Conservation (phyloP, 2,113 vertebrate genomes). For the Hippoglossus stenolepis region DNA sequence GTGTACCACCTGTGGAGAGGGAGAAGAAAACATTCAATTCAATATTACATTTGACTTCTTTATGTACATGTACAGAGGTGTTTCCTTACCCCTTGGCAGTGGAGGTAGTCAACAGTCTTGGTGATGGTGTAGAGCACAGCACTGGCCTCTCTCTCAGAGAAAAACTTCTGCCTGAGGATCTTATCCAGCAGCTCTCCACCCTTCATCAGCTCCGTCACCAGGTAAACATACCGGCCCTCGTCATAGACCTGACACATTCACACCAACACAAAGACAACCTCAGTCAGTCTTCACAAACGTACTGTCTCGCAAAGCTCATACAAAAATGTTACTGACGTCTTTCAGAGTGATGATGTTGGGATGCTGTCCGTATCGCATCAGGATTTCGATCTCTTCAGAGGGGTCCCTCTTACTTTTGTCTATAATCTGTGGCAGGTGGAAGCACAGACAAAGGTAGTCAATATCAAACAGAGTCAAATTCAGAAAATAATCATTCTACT, state of each 20-base stretch:
- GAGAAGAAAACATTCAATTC: neutral
- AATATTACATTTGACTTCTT: too few relatives aligned
- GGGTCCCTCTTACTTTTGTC: conserved; percentile 98
- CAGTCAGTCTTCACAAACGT: neutral
- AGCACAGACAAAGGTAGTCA: conserved; percentile 12
- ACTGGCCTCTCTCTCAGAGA: conserved; percentile 95
- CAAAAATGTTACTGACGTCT: conserved; percentile 85
- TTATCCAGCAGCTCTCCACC: conserved; percentile 95
- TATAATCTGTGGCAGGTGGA: conserved; percentile 86
- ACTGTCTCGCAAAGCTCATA: neutral
- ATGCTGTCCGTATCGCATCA: conserved; percentile 96
- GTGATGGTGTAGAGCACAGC: conserved; percentile 94
- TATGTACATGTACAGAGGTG: neutral
- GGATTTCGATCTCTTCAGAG: conserved; percentile 97
- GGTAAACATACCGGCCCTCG: conserved; percentile 93
- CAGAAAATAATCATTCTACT: neutral
- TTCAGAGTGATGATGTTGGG: conserved; percentile 98
- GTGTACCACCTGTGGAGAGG: conserved; percentile 89
- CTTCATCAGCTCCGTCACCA: conserved; percentile 97
- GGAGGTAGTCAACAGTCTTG: conserved; percentile 97
- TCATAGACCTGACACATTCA: conserved; percentile 89
- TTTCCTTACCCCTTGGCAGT: conserved; percentile 93
- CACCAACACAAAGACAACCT: conserved; percentile 1
- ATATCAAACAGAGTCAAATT: neutral
- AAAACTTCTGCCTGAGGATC: conserved; percentile 96